A percentile compares a stretch with the other conserved stretches of the same genome.
Conservation (phyloP, 2,113 vertebrate genomes). For the Brachirus orientalis region DNA sequence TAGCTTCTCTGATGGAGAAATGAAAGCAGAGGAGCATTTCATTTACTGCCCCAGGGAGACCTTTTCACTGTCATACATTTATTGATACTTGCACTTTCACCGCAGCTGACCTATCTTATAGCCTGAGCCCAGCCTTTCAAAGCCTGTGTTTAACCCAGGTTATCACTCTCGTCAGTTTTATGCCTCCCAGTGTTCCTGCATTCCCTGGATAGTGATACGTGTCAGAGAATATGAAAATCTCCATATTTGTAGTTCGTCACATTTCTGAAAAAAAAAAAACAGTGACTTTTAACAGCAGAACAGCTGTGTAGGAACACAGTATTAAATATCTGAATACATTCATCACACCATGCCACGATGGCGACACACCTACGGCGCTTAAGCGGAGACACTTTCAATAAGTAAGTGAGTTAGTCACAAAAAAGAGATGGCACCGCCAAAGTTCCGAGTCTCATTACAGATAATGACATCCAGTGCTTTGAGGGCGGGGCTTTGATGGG, state of each 20-base stretch:
- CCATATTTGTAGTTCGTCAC: neutral
- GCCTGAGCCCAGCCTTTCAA: conserved; percentile 14
- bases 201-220: neutral
- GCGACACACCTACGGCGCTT: no score
- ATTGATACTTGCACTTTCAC: conserved; percentile 60
- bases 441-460: no score
- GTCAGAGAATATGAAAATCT: neutral
- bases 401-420: no score
- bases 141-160: conserved; percentile 8
- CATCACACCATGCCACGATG: no score
- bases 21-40: conserved; percentile 55
- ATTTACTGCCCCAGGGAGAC: conserved; percentile 67
- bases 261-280: neutral
- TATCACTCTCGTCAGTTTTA: conserved; percentile 6
- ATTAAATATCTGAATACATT: no score
- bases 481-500: no score
- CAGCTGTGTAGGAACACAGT: no score
- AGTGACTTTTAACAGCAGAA: neutral
- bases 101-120: conserved; percentile 59
- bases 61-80: conserved; percentile 56
- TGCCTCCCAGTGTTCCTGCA: no score
- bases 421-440: no score
- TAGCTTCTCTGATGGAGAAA: conserved; percentile 43
- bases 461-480: no score
- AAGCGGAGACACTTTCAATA: no score